Base-by-base conservation (phyloP, 2,888 invertebrate genomes). In the Antitype chi region DNA sequence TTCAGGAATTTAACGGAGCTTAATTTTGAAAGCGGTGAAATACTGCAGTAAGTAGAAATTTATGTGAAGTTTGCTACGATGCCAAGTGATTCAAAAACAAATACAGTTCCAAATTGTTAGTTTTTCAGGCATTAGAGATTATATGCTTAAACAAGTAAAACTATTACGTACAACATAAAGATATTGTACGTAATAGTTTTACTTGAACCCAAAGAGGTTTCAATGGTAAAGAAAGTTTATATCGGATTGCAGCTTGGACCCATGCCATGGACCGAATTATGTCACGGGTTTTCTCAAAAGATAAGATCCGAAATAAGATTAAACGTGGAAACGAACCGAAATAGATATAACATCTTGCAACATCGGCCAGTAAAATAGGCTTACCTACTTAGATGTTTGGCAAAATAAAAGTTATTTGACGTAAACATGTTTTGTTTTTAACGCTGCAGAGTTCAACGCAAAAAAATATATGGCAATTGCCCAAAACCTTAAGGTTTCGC, bases 221-320 rank as follows among this genome's bases (percentile, higher is more conserved):
- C 55, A 79, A 53, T 53, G 20, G 47, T 13, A 53, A 15, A 64
- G 47, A 64, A 63, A 57, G 28, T 76, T 76, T 64, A 38, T 53
- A 80, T 79, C 63, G 25, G 6, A 8, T 32, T 28, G 49, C 32
- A 63, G 23, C 32, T 80, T 84, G 80, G 79, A 80, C 15, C 7
- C 13, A 52, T 47, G 79, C 84, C 84, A 80, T 25, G 70, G 32
- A 64, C 28, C 23, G 23, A 79, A 79, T 57, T 84, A 63, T 69
- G 63, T 53, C 79, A 69, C 80, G 20, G 23, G 32, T 70, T 79
- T 59, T 59, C 32, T 28, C 8, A 57, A 55, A 83, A 63, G 25
- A 64, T 68, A 60, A 64, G 25, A 82, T 76, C 17, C 2, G 17
- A 32, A 57, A 28, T 17, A 17, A 83, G 38, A 55, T 78, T n/a